Base-by-base conservation (phyloP, 2,888 invertebrate genomes). In the Torymus tubicola region DNA sequence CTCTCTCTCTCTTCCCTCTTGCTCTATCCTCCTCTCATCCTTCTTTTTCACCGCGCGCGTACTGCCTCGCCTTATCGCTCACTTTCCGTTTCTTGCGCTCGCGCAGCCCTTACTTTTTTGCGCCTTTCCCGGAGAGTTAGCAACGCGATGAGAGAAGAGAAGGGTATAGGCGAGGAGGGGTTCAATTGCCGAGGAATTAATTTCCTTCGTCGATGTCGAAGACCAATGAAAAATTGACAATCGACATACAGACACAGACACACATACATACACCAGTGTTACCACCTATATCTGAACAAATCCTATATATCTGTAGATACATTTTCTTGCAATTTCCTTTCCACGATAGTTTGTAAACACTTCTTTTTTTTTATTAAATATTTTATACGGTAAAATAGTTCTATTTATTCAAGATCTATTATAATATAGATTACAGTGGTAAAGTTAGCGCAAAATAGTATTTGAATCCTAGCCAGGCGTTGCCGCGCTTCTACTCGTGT, bases 181-280 rank as follows among this genome's bases (percentile, higher is more conserved):
- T 74, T 57, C 68, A 74, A 79, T 79, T 79, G 74, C 18, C 64
- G 74, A 68, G 69, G 79, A 69, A 79, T 79, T 79, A 79, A 79
- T 80, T 76, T 71, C 60, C 65, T 80, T 60, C 63, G 76, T 11
- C 16, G 61, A 65, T 53, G 55, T 53, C 52, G 52, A 8, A 12
- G 12, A 12, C 71, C 65, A 65, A 78, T 72, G 72, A 78, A 72
- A 78, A 78, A 78, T 78, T 67, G 78, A 78, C 78, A 67, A 72
- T 72, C 78, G 71, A 55, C 70, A 2, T 21, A 21, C 21, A 21
- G 1, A 1, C 21, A 21, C 21, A 21, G 1, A 58, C 18, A 63
- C 21, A 21, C 21, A 1, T 2, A 21, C 21, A 21, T 2, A 58
- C 18, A 63, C 57, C 31, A 60, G 5, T 64, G 73, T 57, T 24